Conservation (phyloP, 2,888 invertebrate species). For the Phasia obesa region DNA sequence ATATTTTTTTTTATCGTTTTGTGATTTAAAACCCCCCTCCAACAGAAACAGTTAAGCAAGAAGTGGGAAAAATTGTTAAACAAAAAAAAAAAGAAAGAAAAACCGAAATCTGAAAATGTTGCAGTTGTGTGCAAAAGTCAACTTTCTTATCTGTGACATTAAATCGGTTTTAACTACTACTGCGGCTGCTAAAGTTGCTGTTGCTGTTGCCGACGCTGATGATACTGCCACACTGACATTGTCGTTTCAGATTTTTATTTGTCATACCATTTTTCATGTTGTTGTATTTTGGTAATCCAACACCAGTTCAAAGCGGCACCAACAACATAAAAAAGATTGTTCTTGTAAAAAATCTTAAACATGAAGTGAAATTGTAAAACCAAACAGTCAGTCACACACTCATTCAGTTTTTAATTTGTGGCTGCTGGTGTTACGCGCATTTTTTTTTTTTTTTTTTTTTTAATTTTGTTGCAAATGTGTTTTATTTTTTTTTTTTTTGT, state of each 20-base stretch:
- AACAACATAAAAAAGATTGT: conserved; percentile 23
- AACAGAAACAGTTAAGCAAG: conserved; percentile 2
- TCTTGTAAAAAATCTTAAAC: conserved; percentile 30
- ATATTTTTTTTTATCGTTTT: conserved; percentile 13
- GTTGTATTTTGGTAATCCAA: conserved; percentile 63
- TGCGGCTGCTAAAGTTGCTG: conserved; percentile 58
- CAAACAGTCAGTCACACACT: conserved; percentile 37
- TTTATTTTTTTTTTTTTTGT: conserved; percentile 1
- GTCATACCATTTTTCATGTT: background rate
- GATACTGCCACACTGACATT: conserved; percentile 50
- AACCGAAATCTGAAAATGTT: conserved; percentile 46
- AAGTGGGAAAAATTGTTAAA: conserved; percentile 47
- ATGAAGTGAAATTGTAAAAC: conserved; percentile 55
- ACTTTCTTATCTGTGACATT: conserved; percentile 71
- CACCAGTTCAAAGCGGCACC: conserved; percentile 68
- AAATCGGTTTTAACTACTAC: conserved; percentile 68
- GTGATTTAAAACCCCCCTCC: conserved; percentile 1
- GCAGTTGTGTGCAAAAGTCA: conserved; percentile 70
- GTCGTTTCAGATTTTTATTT: conserved; percentile 16
- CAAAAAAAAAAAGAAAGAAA: conserved; percentile 17
- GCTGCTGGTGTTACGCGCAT: conserved; percentile 62
- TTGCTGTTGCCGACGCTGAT: conserved; percentile 47
- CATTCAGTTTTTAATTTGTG: conserved; percentile 40
- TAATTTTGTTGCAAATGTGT: conserved; percentile 40
- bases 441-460: conserved; percentile 17